These are phyloP conservation scores for Oscarella lobularis DNA, from an alignment of 37 sponge, comb jelly and placozoan genomes.

Conservation along the genomic window DNA sequence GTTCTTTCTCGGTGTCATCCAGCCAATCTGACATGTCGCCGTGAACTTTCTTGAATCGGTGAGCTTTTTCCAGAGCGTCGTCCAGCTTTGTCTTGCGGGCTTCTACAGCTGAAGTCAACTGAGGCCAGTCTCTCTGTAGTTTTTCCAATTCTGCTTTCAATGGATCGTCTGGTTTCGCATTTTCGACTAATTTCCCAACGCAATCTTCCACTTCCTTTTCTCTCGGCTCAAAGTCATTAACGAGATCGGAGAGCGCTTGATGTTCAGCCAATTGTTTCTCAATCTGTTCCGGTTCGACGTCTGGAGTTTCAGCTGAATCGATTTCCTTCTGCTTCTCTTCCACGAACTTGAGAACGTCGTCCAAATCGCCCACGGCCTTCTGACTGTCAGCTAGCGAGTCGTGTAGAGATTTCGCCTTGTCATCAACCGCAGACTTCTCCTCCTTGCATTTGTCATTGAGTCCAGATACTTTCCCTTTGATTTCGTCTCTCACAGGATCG, in stretches of 20 bases:
- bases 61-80: neutral
- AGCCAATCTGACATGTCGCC: no score
- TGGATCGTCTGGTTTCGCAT: no score
- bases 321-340: conserved; percentile 14
- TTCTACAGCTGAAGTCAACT: no score
- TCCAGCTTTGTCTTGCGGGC: neutral
- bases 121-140: no score
- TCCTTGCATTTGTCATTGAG: neutral
- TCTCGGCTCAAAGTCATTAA: no score
- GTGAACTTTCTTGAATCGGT: neutral
- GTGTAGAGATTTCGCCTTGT: neutral
- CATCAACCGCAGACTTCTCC: neutral
- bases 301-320: conserved; percentile 27
- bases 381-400: conserved; percentile 7
- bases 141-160: no score
- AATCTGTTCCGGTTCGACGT: conserved; percentile 18
- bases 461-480: neutral
- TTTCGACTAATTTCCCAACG: no score
- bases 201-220: no score
- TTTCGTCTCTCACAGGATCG: neutral
- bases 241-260: no score
- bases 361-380: conserved; percentile 22
- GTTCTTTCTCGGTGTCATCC: no score
- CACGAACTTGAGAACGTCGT: conserved; percentile 19
- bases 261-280: conserved; percentile 28